Evolutionary conservation across 2,113 vertebrate species (phyloP).

Genomic region (Pseudolaguvia tuberculata): DNA sequence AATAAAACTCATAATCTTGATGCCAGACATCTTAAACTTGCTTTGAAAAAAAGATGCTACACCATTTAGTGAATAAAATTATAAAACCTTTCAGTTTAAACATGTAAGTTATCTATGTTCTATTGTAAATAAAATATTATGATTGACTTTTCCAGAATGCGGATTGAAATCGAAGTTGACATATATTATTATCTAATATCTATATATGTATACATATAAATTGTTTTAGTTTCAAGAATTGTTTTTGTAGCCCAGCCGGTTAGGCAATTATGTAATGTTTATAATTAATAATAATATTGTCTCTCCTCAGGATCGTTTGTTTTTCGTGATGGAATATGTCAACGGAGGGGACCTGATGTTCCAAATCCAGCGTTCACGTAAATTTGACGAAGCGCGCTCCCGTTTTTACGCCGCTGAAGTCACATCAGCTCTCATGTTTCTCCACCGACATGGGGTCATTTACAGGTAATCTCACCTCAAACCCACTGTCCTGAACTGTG

Average conservation of each 20-base stretch:
- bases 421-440: slow-evolving; percentile 88
- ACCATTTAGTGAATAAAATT: no score
- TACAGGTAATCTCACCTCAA: slow-evolving; percentile 63
- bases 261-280: background rate
- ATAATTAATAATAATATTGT: background rate
- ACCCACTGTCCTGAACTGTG: background rate
- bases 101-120: no score
- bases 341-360: slow-evolving; percentile 91
- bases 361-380: slow-evolving; percentile 87
- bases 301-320: slow-evolving; percentile 79
- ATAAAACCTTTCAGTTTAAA: no score
- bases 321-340: slow-evolving; percentile 91
- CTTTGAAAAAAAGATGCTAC: no score
- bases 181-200: no score
- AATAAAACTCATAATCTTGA: no score
- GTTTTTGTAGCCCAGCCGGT: background rate
- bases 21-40: no score
- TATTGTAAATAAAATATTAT: no score
- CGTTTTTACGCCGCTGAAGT: slow-evolving; percentile 88
- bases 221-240: background rate
- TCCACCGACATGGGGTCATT: slow-evolving; percentile 87
- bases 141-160: no score
- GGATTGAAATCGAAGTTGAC: no score
- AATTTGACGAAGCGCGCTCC: slow-evolving; percentile 85
- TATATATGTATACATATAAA: no score